phyloP scores from a whole-genome alignment of 2,797 vertebrate species.

The Sebastes oblongus region DNA sequence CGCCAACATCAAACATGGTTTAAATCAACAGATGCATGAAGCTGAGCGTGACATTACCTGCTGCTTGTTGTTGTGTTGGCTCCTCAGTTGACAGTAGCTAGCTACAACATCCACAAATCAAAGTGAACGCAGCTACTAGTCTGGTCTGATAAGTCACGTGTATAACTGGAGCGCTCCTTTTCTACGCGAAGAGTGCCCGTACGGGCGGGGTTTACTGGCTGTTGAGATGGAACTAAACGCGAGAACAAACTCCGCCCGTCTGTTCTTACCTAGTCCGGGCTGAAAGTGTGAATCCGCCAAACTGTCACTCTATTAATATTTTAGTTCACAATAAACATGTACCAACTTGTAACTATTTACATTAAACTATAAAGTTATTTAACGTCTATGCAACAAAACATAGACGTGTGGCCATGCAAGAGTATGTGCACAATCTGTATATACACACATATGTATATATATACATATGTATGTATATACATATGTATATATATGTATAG shows the following conservation, averaged over 20 bases:
- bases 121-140: conserved; percentile 1
- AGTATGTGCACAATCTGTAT: background rate
- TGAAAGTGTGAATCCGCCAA: background rate
- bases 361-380: background rate
- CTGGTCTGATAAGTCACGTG: conserved; percentile 31
- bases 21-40: background rate
- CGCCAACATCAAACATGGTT: background rate
- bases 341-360: background rate
- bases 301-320: background rate
- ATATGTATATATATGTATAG: too few species aligned
- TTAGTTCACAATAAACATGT: too few species aligned
- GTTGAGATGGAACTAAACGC: background rate
- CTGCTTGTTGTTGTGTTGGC: background rate
- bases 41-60: conserved; percentile 5
- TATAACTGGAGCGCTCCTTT: conserved; percentile 9
- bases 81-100: background rate
- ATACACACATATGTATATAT: background rate
- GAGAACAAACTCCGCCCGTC: conserved; percentile 13
- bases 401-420: too few species aligned
- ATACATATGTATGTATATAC: background rate
- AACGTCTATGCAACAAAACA: too few species aligned
- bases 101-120: conserved; percentile 13
- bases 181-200: background rate
- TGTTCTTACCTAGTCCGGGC: background rate
- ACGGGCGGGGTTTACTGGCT: conserved; percentile 31